A percentile compares a stretch with the other conserved stretches of the same genome.
phyloP scores from a whole-genome alignment of 1,140 invertebrate species.

The Caenorhabditis tropicalis region DNA sequence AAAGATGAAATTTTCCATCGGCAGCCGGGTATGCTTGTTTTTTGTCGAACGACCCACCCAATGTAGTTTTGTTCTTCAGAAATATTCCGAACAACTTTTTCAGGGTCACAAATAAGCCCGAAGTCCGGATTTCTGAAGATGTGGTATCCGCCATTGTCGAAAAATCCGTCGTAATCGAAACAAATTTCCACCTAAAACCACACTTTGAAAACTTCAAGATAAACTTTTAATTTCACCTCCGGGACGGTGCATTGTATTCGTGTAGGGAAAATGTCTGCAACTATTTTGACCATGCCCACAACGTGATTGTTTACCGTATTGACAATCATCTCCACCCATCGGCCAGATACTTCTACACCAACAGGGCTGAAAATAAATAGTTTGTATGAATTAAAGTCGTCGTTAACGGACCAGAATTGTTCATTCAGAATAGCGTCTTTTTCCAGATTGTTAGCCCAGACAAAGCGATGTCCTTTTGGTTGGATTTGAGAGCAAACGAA shows the following conservation, averaged over 20 bases:
- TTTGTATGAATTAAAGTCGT: not conserved
- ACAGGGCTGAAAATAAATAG: not conserved
- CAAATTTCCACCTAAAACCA: too few relatives aligned
- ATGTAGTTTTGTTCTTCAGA: not conserved
- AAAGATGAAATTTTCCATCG: not conserved
- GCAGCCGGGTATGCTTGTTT: not conserved
- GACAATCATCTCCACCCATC: not conserved
- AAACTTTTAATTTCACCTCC: not conserved
- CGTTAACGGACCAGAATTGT: not conserved
- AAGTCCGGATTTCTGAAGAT: not conserved
- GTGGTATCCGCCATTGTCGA: too few relatives aligned
- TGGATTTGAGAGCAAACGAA: not conserved
- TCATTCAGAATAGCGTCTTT: not conserved
- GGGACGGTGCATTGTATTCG: not conserved
- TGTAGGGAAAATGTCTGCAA: not conserved
- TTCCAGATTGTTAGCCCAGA: not conserved
- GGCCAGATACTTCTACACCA: not conserved
- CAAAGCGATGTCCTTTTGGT: not conserved
- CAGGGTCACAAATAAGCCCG: not conserved
- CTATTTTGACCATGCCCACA: not conserved
- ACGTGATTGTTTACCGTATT: not conserved
- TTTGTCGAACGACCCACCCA: not conserved
- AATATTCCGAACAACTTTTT: not conserved
- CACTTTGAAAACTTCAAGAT: too few relatives aligned
- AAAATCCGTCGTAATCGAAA: too few relatives aligned